Percentiles rank a stretch among this genome's conserved stretches.
phyloP scores from a whole-genome alignment of 37 sponge, comb jelly and placozoan species.

The Crambe crambe region DNA sequence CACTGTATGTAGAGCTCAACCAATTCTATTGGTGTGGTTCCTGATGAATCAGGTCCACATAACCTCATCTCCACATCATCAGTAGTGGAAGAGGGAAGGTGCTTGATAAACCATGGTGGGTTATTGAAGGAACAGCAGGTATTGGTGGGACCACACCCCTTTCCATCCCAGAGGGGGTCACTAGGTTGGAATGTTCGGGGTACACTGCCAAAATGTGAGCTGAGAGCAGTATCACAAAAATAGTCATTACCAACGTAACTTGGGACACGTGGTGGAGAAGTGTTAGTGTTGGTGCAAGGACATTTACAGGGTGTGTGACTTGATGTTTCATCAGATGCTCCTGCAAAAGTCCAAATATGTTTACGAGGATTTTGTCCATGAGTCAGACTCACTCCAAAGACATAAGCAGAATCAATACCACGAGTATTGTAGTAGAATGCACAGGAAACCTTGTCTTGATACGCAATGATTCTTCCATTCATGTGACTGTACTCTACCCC shows the following conservation, averaged over 20 bases:
- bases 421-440: background rate
- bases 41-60: background rate
- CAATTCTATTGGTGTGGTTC: background rate
- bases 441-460: slow-evolving; percentile 1
- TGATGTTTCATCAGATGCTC: background rate
- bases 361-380: slow-evolving; percentile 28
- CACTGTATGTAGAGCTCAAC: background rate
- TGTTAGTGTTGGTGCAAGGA: slow-evolving; percentile 2
- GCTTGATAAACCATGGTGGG: slow-evolving; percentile 4
- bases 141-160: slow-evolving; percentile 15
- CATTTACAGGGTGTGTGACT: background rate
- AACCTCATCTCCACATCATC: slow-evolving; percentile 7
- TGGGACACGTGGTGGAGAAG: background rate
- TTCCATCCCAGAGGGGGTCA: slow-evolving; percentile 53
- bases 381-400: slow-evolving; percentile 44
- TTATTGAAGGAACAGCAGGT: slow-evolving; percentile 18
- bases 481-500: slow-evolving; percentile 4
- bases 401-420: slow-evolving; percentile 11
- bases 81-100: background rate
- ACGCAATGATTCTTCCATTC: slow-evolving; percentile 31
- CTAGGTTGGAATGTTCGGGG: background rate
- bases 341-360: slow-evolving; percentile 48
- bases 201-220: too few relatives aligned
- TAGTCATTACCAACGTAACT: slow-evolving; percentile 27
- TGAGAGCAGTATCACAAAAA: slow-evolving; percentile 34